Percentiles rank a stretch among this genome's conserved stretches.
Evolutionary conservation across 1,140 invertebrate species (phyloP).

Genomic region (Drosophila watanabei): DNA sequence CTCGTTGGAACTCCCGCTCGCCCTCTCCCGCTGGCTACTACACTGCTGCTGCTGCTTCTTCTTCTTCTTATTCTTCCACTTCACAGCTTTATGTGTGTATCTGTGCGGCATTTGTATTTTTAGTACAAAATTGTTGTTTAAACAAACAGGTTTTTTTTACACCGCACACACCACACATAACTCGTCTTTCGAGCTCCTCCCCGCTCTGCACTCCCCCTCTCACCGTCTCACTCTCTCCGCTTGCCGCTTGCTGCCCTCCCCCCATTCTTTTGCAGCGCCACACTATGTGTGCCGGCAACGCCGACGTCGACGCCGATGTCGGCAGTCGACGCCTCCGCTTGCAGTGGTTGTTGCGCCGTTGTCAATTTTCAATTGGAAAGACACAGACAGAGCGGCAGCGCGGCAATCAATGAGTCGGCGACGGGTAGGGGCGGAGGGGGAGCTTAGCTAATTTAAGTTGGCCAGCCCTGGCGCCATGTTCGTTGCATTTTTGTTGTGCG

Average conservation of each 20-base stretch:
- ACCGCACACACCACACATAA: constrained; percentile 77
- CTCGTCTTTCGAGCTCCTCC: constrained; percentile 68
- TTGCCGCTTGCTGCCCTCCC: not conserved
- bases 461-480: constrained; percentile 70
- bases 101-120: constrained; percentile 73
- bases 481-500: constrained; percentile 16
- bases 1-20: constrained; percentile 31
- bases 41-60: constrained; percentile 16
- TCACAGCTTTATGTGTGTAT: constrained; percentile 38
- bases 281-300: constrained; percentile 53
- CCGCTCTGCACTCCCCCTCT: constrained; percentile 4
- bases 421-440: constrained; percentile 1
- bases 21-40: constrained; percentile 10
- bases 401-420: constrained; percentile 18
- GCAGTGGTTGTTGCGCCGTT: constrained; percentile 66
- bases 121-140: constrained; percentile 83
- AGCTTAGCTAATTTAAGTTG: constrained; percentile 71
- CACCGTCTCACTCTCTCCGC: constrained; percentile 1
- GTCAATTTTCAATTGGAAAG: constrained; percentile 76
- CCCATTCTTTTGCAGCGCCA: constrained; percentile 51
- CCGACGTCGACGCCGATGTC: constrained; percentile 7
- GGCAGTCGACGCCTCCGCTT: constrained; percentile 60
- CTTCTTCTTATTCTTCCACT: constrained; percentile 24
- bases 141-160: constrained; percentile 83
- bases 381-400: constrained; percentile 68